Evolutionary conservation across 2,113 vertebrate genomes (phyloP).

Genomic region (Anguilla japonica): DNA sequence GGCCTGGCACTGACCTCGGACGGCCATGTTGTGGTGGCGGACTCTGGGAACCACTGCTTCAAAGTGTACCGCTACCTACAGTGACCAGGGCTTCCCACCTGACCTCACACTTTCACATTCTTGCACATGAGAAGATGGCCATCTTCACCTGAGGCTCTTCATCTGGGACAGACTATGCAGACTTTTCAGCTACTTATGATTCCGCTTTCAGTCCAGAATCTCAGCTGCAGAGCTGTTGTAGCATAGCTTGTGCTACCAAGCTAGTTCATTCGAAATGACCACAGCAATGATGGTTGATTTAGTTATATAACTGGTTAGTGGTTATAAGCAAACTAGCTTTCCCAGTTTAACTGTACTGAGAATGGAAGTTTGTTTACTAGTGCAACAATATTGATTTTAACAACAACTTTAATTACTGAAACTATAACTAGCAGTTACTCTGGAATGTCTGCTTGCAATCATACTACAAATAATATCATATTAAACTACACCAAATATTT

Average conservation of each 20-base stretch:
- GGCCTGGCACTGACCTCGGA: constrained; percentile 93
- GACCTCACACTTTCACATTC: constrained; percentile 8
- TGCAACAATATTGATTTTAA: background rate
- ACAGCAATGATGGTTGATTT: background rate
- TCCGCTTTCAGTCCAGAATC: background rate
- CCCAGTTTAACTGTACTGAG: background rate
- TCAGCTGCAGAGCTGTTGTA: background rate
- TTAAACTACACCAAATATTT: background rate
- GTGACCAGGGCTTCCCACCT: constrained; percentile 59
- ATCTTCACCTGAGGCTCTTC: background rate
- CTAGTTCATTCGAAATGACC: background rate
- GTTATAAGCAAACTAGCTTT: background rate
- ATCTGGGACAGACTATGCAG: background rate
- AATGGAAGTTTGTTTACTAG: background rate
- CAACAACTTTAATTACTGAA: background rate
- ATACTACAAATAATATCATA: no score
- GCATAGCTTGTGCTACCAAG: background rate
- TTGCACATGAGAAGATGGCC: background rate
- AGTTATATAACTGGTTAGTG: background rate
- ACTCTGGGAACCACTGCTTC: constrained; percentile 98
- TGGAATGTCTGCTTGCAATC: background rate
- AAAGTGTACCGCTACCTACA: constrained; percentile 97
- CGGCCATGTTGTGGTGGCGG: constrained; percentile 93
- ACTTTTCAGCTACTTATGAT: background rate
- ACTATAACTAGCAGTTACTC: background rate